Evolutionary conservation across 2,113 vertebrate genomes (phyloP), one percentile per base, ranked within the genome.

Genomic region (Aldabrachelys gigantea): DNA sequence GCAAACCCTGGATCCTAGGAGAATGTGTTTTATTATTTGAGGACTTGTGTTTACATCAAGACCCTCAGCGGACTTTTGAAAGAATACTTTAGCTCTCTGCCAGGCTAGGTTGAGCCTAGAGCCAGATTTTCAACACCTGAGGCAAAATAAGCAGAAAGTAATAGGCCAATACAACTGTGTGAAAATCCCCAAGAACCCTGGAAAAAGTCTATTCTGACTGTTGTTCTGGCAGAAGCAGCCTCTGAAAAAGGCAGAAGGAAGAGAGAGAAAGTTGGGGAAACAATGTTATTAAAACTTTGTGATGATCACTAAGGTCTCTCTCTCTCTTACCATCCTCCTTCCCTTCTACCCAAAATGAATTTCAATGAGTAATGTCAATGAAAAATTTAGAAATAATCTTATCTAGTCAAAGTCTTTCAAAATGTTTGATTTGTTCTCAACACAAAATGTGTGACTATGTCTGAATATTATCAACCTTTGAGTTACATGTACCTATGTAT

Each of bases 1-100:
- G 80, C 62, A 90, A 91, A 72, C 12, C 53, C 72, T 76, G 16
- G 35, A 44, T 88, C 62, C 87, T 89, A 47, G 13, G 14, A 95
- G 47, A 89, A 76, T 19, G 24, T 72, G 41, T 59, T 89, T 90
- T 85, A 59, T 93, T 93, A 76, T 56, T 69, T 78, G 56, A 7
- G 89, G 56, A 91, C 50, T 1, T 25, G 11, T 84, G 38, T 82
- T 97, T 96, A 57, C 75, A 56, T 50, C 78, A 90, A 86, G 93
- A 50, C 47, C 65, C 69, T 54, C 54, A 76, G 78, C 3, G 83
- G 75, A 89, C 21, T 80, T 96, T 83, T 90, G 47, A 92, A 93
- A 82, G 89, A 92, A 84, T 53, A 27, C n/a, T 81, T 25, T 41
- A 92, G 44, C 25, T 56, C 25, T 52, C 3, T 93, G 41, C 75